Percentiles rank a stretch among this genome's conserved stretches.
phyloP scores from a whole-genome alignment of 2,113 vertebrate genomes.

The Ibidorhyncha struthersii region DNA sequence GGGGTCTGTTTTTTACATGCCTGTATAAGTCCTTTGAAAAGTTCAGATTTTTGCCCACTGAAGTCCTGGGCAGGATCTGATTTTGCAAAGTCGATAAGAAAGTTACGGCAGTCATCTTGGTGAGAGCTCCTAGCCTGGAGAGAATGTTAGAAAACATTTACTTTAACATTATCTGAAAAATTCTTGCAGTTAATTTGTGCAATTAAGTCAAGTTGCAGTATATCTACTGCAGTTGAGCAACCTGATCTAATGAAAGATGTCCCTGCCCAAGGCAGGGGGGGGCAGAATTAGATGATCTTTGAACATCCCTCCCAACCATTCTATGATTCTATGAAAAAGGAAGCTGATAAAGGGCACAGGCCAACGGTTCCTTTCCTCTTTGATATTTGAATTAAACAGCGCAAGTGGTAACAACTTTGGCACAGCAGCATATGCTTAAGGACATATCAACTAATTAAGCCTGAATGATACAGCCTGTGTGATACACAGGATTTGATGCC shows the following conservation, averaged over 20 bases:
- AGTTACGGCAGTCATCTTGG: conserved; percentile 77
- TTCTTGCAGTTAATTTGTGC: background rate
- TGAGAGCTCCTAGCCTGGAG: conserved; percentile 75
- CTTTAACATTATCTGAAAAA: background rate
- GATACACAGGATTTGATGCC: background rate
- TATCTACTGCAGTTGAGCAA: background rate
- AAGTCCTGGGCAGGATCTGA: conserved; percentile 89
- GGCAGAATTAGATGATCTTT: background rate
- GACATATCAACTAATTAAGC: fast-evolving
- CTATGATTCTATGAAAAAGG: background rate
- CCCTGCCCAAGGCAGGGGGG: background rate
- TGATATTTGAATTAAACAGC: background rate
- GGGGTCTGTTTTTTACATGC: conserved; percentile 89
- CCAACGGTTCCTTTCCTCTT: background rate
- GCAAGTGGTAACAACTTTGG: background rate
- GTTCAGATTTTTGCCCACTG: conserved; percentile 83
- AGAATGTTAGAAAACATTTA: background rate
- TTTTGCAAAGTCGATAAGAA: conserved; percentile 88
- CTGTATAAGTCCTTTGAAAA: conserved; percentile 87
- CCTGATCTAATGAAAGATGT: background rate
- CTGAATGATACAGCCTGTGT: background rate
- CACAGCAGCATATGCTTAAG: background rate
- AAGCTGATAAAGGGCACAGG: background rate
- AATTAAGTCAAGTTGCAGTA: background rate
- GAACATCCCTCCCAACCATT: background rate